Evolutionary conservation across 2,888 invertebrate species (phyloP).

Genomic region (Zaprionus obscuricornis): DNA sequence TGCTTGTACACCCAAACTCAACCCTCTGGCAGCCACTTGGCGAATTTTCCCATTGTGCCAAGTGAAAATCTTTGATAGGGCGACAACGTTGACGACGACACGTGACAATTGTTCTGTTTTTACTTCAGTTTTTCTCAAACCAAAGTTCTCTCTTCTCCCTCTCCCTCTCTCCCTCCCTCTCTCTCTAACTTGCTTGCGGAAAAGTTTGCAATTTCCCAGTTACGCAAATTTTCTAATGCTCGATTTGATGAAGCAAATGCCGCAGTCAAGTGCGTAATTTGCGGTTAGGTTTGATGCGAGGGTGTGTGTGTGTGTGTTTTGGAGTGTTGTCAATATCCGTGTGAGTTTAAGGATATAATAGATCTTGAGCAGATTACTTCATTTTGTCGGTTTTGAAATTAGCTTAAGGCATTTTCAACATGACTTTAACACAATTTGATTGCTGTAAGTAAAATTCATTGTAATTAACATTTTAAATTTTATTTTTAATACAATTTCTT

Average conservation of each 20-base stretch:
- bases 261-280: conserved; percentile 75
- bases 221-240: conserved; percentile 42
- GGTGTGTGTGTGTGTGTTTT: too few species aligned
- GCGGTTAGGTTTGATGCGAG: conserved; percentile 43
- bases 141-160: too few species aligned
- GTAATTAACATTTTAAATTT: too few species aligned
- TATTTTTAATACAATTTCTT: too few species aligned
- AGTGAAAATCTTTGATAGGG: conserved; percentile 65
- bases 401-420: conserved; percentile 15
- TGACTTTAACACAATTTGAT: too few species aligned
- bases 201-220: conserved; percentile 60
- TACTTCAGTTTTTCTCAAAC: too few species aligned
- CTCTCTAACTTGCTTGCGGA: conserved; percentile 19
- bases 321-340: too few species aligned
- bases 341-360: too few species aligned
- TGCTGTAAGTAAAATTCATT: not conserved
- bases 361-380: conserved; percentile 47
- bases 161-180: not conserved
- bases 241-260: conserved; percentile 44
- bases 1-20: too few species aligned
- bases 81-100: conserved; percentile 43
- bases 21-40: conserved; percentile 30
- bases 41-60: conserved; percentile 60
- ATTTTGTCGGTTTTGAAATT: conserved; percentile 28
- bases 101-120: conserved; percentile 73